Evolutionary conservation across 1,140 invertebrate genomes (phyloP).

Genomic region (Dermatophagoides farinae): DNA sequence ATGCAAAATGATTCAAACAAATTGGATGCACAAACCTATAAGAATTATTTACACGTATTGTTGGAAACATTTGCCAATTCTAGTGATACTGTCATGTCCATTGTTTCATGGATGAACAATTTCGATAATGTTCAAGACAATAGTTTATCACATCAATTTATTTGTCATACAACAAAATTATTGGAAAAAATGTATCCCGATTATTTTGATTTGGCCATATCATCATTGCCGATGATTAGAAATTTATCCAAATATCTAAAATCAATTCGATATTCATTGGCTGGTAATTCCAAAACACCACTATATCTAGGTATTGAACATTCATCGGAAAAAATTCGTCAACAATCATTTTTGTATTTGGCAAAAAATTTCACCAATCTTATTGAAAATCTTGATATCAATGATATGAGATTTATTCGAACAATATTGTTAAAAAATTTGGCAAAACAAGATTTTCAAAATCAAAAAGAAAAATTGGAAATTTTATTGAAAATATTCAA

Average conservation of each 20-base stretch:
- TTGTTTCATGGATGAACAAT: too few species aligned
- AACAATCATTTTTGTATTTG: background rate
- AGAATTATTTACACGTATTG: too few species aligned
- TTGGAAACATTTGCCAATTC: too few species aligned
- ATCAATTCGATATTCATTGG: background rate
- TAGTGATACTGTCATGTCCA: too few species aligned
- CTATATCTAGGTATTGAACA: slow-evolving; percentile 16
- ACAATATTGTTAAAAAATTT: background rate
- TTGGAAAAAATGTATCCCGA: slow-evolving; percentile 1
- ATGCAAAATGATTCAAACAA: too few species aligned
- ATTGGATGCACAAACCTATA: too few species aligned
- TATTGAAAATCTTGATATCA: background rate
- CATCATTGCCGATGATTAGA: background rate
- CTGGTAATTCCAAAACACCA: background rate
- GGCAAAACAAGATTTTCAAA: too few species aligned
- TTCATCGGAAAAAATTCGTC: background rate
- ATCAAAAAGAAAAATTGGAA: background rate
- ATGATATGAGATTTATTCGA: background rate
- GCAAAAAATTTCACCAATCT: background rate
- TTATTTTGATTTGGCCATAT: background rate
- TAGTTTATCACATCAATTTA: too few species aligned
- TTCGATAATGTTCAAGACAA: too few species aligned
- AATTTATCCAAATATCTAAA: background rate
- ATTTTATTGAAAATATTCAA: slow-evolving; percentile 10
- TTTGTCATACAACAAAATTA: background rate